Evolutionary conservation across 2,113 vertebrate species (phyloP), one percentile per base, ranked within the genome.

Genomic region (Lagenorhynchus albirostris): DNA sequence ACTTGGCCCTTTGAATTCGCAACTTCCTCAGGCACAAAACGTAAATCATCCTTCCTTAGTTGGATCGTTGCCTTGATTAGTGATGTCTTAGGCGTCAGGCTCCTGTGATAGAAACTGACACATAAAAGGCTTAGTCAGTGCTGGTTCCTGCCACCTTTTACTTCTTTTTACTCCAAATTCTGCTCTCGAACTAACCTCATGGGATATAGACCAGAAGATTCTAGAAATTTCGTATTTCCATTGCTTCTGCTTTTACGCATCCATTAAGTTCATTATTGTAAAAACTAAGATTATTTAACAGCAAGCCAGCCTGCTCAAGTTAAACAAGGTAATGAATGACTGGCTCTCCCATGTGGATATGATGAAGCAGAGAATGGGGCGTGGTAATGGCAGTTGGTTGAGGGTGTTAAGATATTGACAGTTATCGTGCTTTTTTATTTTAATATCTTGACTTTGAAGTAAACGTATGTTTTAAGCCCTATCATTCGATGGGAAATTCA

Each of bases 311-410:
- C 13, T 36, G 12, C 12, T 83, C 53, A 60, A 1, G 5, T 53
- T 80, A 21, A 53, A 60, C 47, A 44, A 50, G 12, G 23, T 20
- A 41, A 14, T 33, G 18, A 83, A 4, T 15, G 36, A 53, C 2
- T 12, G 8, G 10, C 10, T 38, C 0, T 12, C 11, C 12, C 20
- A 12, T 44, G 20, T 29, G 13, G 36, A 36, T 29, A 55, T 11
- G 14, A 60, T 26, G 18, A 26, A 11, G 0, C 11, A 17, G 2
- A 70, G 12, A 62, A 73, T 26, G 1, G 14, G 3, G 3, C 29
- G 6, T 41, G 5, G 3, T 15, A 47, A 50, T 2, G 20, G 8
- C n/a, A 86, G 25, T 44, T 81, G 53, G 6, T 18, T 73, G 33
- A 47, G 21, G 5, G 2, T 58, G 11, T 33, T 55, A 38, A 50